Base-by-base conservation (phyloP, 2,888 invertebrate species). In the Panorpa germanica region DNA sequence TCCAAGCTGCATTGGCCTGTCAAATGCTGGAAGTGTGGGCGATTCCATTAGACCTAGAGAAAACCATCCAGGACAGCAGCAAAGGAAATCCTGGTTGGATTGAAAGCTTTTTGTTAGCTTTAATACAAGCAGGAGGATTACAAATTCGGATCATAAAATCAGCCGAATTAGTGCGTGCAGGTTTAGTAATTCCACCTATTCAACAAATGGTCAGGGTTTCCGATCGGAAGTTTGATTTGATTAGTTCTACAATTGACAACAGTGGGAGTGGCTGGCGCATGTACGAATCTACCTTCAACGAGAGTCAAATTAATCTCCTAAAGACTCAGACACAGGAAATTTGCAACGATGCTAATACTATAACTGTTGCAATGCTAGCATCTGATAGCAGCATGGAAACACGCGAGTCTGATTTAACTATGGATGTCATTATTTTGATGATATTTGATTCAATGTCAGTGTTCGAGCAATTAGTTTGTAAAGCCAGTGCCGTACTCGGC, bases 31-130 rank as follows among this genome's bases (percentile, higher is more conserved):
- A 67, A 26, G 69, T 70, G 2, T 52, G 57, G 33, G 72, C 65
- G 1, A 63, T 73, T 35, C 65, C 71, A 2, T 51, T 64, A 0
- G 70, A 72, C 43, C 49, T 73, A 14, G 70, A 70, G 46, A 70
- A 60, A 39, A 44, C 55, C 4, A 61, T 72, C 37, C 69, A 71
- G 43, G 57, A 59, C 17, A 61, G 59, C 35, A 70, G 70, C 41
- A 53, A 55, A 14, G 71, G 71, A 1, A 60, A 65, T 47, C 67
- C 71, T 1, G 71, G 72, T 2, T 72, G 71, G 71, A 64, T 72
- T 32, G 66, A 71, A 44, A 68, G 65, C 44, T 70, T 64, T 39
- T 47, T 71, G 15, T 55, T 66, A 23, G 67, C 63, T 28, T 49
- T 70, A 5, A 45, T 63, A 2, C 70, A 71, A 44, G 56, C 60